These are phyloP conservation scores for Acromyrmex heyeri DNA, from an alignment of 1,140 invertebrate species.

Conservation along the genomic window DNA sequence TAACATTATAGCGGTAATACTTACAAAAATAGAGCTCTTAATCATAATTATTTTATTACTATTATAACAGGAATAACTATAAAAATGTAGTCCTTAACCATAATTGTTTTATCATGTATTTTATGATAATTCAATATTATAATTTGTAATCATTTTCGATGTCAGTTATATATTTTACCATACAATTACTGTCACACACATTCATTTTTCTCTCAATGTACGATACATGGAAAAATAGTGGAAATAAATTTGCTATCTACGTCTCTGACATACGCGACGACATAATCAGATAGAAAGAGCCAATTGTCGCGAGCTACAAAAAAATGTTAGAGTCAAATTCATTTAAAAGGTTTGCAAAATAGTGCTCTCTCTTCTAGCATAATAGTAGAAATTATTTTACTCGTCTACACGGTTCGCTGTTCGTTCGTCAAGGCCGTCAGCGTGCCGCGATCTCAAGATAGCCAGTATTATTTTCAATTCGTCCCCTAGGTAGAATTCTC, in stretches of 20 bases:
- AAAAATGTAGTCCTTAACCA: too few species aligned
- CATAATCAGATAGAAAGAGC: background rate
- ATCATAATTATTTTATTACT: too few species aligned
- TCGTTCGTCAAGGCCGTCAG: constrained; percentile 7
- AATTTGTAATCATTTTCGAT: too few species aligned
- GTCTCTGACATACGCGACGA: background rate
- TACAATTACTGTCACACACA: too few species aligned
- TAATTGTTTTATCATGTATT: too few species aligned
- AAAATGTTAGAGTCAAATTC: background rate
- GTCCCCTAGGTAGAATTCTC: constrained; percentile 26
- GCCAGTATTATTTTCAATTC: constrained; percentile 20
- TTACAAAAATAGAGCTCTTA: too few species aligned
- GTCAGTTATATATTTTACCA: too few species aligned
- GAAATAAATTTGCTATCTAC: background rate
- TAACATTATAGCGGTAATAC: too few species aligned
- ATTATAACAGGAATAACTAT: too few species aligned
- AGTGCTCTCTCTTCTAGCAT: background rate
- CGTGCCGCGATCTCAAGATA: constrained; percentile 30
- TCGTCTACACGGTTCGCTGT: background rate
- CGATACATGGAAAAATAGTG: too few species aligned
- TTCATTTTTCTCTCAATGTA: too few species aligned
- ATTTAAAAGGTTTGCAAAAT: background rate
- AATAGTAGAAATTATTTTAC: background rate
- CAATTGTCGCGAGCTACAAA: background rate
- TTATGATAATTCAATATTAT: too few species aligned